Evolutionary conservation across 2,113 vertebrate genomes (phyloP).

Genomic region (Alectura lathami): DNA sequence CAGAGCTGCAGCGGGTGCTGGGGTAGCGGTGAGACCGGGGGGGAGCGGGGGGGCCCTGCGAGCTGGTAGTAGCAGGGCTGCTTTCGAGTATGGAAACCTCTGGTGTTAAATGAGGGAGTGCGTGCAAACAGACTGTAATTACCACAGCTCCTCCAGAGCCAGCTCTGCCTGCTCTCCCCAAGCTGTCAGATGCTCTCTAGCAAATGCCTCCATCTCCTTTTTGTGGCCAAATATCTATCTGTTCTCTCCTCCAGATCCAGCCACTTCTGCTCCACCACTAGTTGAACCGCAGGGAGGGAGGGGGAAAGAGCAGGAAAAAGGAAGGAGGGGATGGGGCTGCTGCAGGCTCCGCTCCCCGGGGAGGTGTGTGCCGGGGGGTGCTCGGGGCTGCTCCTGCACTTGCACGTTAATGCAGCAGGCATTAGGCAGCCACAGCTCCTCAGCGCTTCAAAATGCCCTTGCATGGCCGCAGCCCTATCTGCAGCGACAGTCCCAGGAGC

Average conservation of each 20-base stretch:
- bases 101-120: constrained; percentile 50
- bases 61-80: constrained; percentile 48
- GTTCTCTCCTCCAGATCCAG: neutral
- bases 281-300: neutral
- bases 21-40: neutral
- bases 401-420: too few relatives aligned
- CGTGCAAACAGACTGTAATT: constrained; percentile 64
- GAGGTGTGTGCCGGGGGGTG: neutral
- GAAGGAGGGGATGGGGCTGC: neutral
- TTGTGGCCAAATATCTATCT: neutral
- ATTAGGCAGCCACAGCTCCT: neutral
- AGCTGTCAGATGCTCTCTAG: constrained; percentile 55
- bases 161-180: constrained; percentile 42
- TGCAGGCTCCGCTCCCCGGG: neutral
- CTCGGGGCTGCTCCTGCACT: neutral
- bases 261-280: neutral
- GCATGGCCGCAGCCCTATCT: too few relatives aligned
- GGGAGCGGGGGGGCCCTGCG: constrained; percentile 5
- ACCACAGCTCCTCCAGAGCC: constrained; percentile 45
- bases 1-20: neutral
- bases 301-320: neutral
- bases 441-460: neutral
- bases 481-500: neutral
- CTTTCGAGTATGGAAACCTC: constrained; percentile 55
- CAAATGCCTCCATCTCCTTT: constrained; percentile 55